These are phyloP conservation scores for Percopsis omiscomaycus DNA, from an alignment of 2,797 vertebrate species.

Conservation along the genomic window DNA sequence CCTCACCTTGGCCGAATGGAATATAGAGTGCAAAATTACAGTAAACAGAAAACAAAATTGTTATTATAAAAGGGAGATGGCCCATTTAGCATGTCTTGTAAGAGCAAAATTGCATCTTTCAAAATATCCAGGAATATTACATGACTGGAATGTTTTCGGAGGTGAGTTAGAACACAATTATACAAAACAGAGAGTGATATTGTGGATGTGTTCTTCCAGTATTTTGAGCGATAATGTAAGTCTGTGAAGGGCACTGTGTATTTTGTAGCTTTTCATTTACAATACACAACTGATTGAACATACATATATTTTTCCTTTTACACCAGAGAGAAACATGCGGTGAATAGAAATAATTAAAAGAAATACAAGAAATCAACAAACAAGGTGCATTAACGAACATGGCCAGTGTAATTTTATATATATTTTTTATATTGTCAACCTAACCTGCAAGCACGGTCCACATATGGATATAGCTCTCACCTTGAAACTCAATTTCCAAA, in stretches of 20 bases:
- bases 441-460: no score
- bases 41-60: slow-evolving; percentile 21
- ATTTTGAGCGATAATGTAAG: slow-evolving; percentile 6
- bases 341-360: slow-evolving; percentile 30
- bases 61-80: slow-evolving; percentile 10
- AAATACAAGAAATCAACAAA: slow-evolving; percentile 45
- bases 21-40: slow-evolving; percentile 15
- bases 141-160: slow-evolving; percentile 29
- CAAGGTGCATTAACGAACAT: slow-evolving; percentile 9
- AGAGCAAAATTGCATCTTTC: slow-evolving; percentile 31
- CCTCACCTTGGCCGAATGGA: no score
- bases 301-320: slow-evolving; percentile 32
- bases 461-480: no score
- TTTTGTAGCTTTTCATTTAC: slow-evolving; percentile 15
- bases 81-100: slow-evolving; percentile 14
- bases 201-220: slow-evolving; percentile 5
- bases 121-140: slow-evolving; percentile 26
- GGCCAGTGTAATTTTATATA: not conserved
- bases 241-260: slow-evolving; percentile 11
- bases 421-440: not conserved
- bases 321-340: slow-evolving; percentile 60
- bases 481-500: no score
- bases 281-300: slow-evolving; percentile 14
- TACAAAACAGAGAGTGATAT: slow-evolving; percentile 14
- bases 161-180: slow-evolving; percentile 62